phyloP scores from a whole-genome alignment of 2,113 vertebrate genomes.

The Dissostichus mawsoni region DNA sequence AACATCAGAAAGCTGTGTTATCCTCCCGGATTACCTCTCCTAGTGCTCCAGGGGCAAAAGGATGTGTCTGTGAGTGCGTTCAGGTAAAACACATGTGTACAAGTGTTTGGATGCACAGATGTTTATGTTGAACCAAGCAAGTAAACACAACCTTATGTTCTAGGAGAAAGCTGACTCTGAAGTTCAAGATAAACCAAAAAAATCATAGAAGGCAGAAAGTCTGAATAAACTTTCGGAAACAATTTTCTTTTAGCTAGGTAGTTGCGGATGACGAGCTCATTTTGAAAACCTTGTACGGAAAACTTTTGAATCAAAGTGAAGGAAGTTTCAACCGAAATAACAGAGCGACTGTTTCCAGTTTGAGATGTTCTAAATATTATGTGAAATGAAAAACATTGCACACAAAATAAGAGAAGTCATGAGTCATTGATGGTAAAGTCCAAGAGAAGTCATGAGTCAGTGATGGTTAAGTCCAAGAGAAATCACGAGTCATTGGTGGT shows the following conservation, averaged over 20 bases:
- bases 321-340: conserved; percentile 8
- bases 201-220: conserved; percentile 3
- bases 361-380: conserved; percentile 8
- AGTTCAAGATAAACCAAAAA: conserved; percentile 25
- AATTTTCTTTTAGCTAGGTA: background rate
- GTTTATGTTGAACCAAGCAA: conserved; percentile 15
- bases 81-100: conserved; percentile 24
- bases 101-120: conserved; percentile 2
- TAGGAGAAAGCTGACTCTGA: conserved; percentile 32
- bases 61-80: conserved; percentile 17
- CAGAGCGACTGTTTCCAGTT: conserved; percentile 9
- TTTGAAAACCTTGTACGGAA: conserved; percentile 17
- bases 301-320: conserved; percentile 29
- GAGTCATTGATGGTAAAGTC: too few species aligned
- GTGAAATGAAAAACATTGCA: background rate
- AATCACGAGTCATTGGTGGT: too few species aligned
- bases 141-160: conserved; percentile 40
- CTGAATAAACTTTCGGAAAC: conserved; percentile 22
- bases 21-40: conserved; percentile 63
- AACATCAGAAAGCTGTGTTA: conserved; percentile 58
- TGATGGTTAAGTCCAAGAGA: too few species aligned
- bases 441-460: too few species aligned
- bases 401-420: background rate
- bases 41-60: conserved; percentile 53
- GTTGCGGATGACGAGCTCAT: background rate